Evolutionary conservation across 2,113 vertebrate species (phyloP), one percentile per base, ranked within the genome.

Genomic region (Synodontis membranacea): DNA sequence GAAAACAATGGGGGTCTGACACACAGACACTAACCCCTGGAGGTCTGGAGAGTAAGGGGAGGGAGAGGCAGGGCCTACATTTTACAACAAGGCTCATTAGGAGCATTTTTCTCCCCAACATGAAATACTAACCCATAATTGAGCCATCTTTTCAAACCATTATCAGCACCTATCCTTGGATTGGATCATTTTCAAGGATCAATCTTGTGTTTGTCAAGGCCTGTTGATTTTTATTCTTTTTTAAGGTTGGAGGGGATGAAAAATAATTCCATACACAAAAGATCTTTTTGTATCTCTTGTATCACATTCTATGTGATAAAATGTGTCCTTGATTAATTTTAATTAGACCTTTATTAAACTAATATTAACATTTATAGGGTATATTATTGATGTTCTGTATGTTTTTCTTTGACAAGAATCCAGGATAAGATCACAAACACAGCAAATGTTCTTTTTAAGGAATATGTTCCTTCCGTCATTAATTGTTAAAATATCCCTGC

Each of bases 1-100:
- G 94, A 92, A 94, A 94, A 96, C 94, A 95, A 95, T 94, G 84
- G 94, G 94, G 93, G 92, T 91, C 93, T 94, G 94, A 94, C 92
- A 92, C 93, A 94, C 92, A 94, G 94, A 94, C 94, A 95, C 92
- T 93, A 94, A 94, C 94, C 94, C 92, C 91, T 92, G 92, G 93
- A 93, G 93, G 93, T 93, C 93, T 92, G 90, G 90, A 91, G 88
- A 90, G 89, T 89, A 91, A 87, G 89, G 90, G 89, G 90, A 91
- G 89, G 84, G 87, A 86, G 82, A 84, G 82, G 82, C 90, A 92
- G 91, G 89, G 91, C 92, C 80, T 85, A 83, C 39, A 88, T 93
- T 92, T 91, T 87, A 88, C 89, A 94, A 94, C 89, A 92, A 86
- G 91, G 90, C 92, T 93, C 91, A 93, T 95, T 94, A 93, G 93